phyloP scores from a whole-genome alignment of 2,113 vertebrate species.

The Aphyosemion australe region DNA sequence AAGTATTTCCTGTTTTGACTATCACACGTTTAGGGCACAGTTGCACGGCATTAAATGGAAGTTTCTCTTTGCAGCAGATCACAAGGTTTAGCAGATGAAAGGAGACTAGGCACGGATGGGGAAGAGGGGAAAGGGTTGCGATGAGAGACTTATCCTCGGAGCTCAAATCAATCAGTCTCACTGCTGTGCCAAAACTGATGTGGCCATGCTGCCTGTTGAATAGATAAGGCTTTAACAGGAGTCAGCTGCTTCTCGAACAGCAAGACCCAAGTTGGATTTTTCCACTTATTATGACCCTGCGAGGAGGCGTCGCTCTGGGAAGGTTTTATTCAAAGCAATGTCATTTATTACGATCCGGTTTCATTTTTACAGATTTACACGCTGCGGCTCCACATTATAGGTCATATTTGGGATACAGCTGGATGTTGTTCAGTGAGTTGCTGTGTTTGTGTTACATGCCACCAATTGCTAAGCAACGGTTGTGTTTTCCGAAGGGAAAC shows the following conservation, averaged over 20 bases:
- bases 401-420: not conserved
- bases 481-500: no score
- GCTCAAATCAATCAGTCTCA: slow-evolving; percentile 60
- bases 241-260: slow-evolving; percentile 48
- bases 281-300: slow-evolving; percentile 1
- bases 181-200: slow-evolving; percentile 41
- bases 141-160: slow-evolving; percentile 48
- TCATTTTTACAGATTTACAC: not conserved
- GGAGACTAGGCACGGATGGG: slow-evolving; percentile 9
- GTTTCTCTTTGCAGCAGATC: slow-evolving; percentile 22
- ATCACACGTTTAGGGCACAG: not conserved
- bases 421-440: not conserved
- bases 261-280: no score
- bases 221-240: slow-evolving; percentile 54
- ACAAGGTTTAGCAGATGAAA: slow-evolving; percentile 26
- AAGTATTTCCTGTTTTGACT: not conserved
- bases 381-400: not conserved
- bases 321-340: slow-evolving; percentile 1
- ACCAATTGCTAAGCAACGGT: no score
- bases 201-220: slow-evolving; percentile 47
- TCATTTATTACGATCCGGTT: not conserved
- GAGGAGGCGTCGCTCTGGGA: not conserved
- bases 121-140: slow-evolving; percentile 2
- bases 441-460: not conserved
- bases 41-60: slow-evolving; percentile 12